Conservation (phyloP, 2,888 invertebrate genomes). For the Magallana nippona region DNA sequence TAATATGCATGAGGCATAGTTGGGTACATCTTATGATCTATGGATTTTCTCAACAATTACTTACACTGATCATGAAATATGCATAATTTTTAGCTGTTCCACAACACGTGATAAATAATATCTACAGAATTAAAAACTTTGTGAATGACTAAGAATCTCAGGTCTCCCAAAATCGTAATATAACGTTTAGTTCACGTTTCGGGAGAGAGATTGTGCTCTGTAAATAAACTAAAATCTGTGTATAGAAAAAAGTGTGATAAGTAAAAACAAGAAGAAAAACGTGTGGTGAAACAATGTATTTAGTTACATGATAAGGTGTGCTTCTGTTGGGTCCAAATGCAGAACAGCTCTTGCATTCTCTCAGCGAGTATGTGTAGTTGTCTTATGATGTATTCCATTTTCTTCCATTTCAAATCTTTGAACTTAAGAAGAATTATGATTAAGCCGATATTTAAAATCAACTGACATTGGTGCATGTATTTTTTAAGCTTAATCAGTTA, state of each 20-base stretch:
- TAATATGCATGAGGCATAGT: too few relatives aligned
- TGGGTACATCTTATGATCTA: too few relatives aligned
- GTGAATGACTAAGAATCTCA: too few relatives aligned
- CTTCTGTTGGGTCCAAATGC: not conserved
- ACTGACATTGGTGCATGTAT: not conserved
- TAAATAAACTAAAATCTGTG: not conserved
- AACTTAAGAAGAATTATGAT: too few relatives aligned
- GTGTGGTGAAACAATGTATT: slow-evolving; percentile 28
- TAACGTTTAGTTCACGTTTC: too few relatives aligned
- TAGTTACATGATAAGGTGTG: slow-evolving; percentile 18
- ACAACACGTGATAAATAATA: too few relatives aligned
- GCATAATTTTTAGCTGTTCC: too few relatives aligned
- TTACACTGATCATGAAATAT: too few relatives aligned
- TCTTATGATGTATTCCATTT: not conserved
- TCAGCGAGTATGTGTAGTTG: not conserved
- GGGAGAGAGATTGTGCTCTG: not conserved
- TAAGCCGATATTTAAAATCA: too few relatives aligned
- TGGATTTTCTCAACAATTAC: too few relatives aligned
- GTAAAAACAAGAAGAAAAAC: not conserved
- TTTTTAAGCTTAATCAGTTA: not conserved
- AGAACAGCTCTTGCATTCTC: not conserved
- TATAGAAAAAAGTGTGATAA: not conserved
- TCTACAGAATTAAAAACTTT: too few relatives aligned
- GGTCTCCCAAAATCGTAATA: too few relatives aligned
- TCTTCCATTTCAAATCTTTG: not conserved